Evolutionary conservation across 2,888 invertebrate genomes (phyloP), one percentile per base, ranked within the genome.

Genomic region (Folsomia candida): DNA sequence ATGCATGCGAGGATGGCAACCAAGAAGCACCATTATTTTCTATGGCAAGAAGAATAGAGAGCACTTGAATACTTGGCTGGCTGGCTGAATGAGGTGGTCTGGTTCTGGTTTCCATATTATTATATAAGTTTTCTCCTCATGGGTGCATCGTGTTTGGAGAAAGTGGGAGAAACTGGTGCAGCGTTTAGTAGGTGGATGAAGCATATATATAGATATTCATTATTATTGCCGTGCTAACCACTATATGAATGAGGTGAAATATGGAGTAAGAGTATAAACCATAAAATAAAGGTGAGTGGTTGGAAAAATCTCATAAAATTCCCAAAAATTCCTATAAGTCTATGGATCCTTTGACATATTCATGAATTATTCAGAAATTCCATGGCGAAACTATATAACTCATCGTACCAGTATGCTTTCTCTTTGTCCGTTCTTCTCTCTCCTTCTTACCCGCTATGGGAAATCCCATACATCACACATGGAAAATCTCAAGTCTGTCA

Each of bases 331-430:
- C 57, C 51, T 54, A 54, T 26, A 65, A 2, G 25, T 27, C 37
- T 57, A 65, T 27, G 6, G 28, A 73, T 72, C 71, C 74, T 75
- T 75, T 75, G 76, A 75, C 76, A 75, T 73, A 69, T 72, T 75
- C 76, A 76, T 76, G 76, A 76, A 76, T 76, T 75, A 76, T 76
- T 76, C 76, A 76, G 70, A 68, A 59, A 68, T 73, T 70, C 75
- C 73, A 72, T 51, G 37, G 70, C 72, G 74, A 74, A 69, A 67
- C 67, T 69, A n/a, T n/a, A n/a, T n/a, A 69, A 72, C 69, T 69
- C 69, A 69, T 62, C 67, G 63, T 68, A 63, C 59, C 54, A 24
- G 22, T 51, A 25, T 24, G 9, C 51, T 29, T 66, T 47, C 54
- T 54, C 51, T 47, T 66, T 51, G 26, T 67, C 37, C 57, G 28